Evolutionary conservation across 2,113 vertebrate species (phyloP).

Genomic region (Pandion haliaetus): DNA sequence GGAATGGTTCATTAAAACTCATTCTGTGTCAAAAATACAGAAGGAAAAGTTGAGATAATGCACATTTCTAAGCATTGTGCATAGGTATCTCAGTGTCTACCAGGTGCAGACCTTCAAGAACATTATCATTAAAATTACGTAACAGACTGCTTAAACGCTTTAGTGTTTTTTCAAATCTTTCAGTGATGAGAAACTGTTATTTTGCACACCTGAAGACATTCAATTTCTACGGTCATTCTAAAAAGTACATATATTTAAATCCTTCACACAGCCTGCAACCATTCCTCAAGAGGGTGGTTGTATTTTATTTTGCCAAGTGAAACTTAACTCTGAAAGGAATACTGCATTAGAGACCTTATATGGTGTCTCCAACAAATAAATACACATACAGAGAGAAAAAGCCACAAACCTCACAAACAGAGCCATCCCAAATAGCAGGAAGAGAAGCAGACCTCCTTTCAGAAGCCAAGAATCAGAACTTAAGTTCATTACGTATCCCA

Average conservation of each 20-base stretch:
- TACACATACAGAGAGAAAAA: neutral
- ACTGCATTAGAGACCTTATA: neutral
- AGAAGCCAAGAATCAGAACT: slow-evolving; percentile 94
- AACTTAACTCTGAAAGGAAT: neutral
- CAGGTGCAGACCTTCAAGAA: neutral
- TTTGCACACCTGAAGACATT: neutral
- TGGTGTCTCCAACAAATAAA: neutral
- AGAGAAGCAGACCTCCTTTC: slow-evolving; percentile 85
- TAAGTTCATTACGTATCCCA: slow-evolving; percentile 83
- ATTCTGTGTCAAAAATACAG: neutral
- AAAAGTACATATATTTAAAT: neutral
- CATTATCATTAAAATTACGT: neutral
- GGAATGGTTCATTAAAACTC: neutral
- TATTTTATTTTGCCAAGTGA: neutral
- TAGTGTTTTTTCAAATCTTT: neutral
- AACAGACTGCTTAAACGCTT: neutral
- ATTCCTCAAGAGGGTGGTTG: neutral
- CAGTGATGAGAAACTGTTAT: neutral
- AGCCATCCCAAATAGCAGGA: slow-evolving; percentile 76
- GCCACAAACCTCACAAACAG: slow-evolving; percentile 82
- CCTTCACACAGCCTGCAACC: neutral
- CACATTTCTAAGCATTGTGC: neutral
- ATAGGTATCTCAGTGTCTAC: neutral
- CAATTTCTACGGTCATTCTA: neutral
- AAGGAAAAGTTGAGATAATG: neutral